Base-by-base conservation (phyloP, 2,113 vertebrate species). In the Lophochroa leadbeateri region DNA sequence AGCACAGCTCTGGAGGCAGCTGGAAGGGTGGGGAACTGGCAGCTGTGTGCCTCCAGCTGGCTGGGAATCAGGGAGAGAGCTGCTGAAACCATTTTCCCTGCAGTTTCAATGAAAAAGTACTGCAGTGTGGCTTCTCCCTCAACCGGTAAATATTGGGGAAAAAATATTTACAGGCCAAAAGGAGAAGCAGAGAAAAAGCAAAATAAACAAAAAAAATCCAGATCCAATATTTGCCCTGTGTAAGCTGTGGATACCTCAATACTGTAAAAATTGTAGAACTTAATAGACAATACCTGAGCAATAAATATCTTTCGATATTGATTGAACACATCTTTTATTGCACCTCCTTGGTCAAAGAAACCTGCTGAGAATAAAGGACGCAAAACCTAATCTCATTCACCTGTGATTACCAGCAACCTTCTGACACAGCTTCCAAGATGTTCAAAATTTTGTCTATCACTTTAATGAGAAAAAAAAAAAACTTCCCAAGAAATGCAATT, bases 1-100 rank as follows among this genome's bases (percentile, higher is more conserved):
- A 92, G 55, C 79, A 46, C 16, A 64, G 39, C 31, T 74, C 90
- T 6, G 76, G 84, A 74, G 76, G 70, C 92, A 96, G 92, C 90
- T 93, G 93, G 82, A 94, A 46, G 64, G 90, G 88, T 81, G 82
- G 85, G 71, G 43, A 94, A 33, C 35, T 80, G 94, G 90, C 91
- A 90, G 63, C 70, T 53, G 15, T 9, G 14, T 49, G 47, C 67
- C 57, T 95, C 21, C 78, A 95, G 61, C 75, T 96, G 92, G 78
- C 93, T 83, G 33, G 29, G 25, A 41, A 33, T n/a, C 37, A 39
- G n/a, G 46, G n/a, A 35, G 12, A 47, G 47, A 44, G 52, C 33
- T 70, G 68, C 50, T 53, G 70, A 90, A 92, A 87, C 25, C 24
- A 74, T 49, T 79, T 91, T 29, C 41, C 41, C 74, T 8, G 8